Evolutionary conservation across 2,113 vertebrate species (phyloP), one percentile per base, ranked within the genome.

Genomic region (Oncorhynchus kisutch): DNA sequence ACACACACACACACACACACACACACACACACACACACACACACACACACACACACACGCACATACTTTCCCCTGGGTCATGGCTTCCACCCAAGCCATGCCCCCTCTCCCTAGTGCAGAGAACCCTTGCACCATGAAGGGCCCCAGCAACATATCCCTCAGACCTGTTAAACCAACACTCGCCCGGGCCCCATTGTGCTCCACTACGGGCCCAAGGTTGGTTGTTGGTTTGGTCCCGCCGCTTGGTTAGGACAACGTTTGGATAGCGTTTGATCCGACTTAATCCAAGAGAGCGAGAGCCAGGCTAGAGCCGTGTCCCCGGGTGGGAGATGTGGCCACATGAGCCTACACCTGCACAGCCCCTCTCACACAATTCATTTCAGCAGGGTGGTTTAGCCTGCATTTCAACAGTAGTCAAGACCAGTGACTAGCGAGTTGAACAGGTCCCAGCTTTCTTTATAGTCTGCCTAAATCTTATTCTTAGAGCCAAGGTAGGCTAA

Each of bases 141-240:
- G 78, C 84, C 81, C 79, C 82, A 78, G 71, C 80, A 85, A 70
- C 84, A 69, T 81, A 82, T 85, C 87, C 74, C 86, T 62, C 71
- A 88, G 89, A 86, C 84, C 78, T 84, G 78, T 78, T 86, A 87
- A 89, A 90, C 77, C 84, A 92, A 92, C 90, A 92, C 34, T 78
- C 49, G n/a, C 76, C 79, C 81, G 49, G 74, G 82, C 74, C 89
- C 81, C 77, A 85, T 92, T 92, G 90, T 93, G 75, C 82, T 71
- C n/a, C 48, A 68, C 84, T 87, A 82, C 84, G 83, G 82, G 78
- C 80, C 81, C 84, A 83, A 83, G 87, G 86, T 77, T 78, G 86
- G 75, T 70, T 91, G 88, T 93, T 92, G 86, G 83, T 92, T 91
- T 88, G 86, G 88, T 82, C 78, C 9, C 77, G 86, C 60, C 59